Conservation (phyloP, 2,113 vertebrate genomes). For the Tachycineta bicolor region DNA sequence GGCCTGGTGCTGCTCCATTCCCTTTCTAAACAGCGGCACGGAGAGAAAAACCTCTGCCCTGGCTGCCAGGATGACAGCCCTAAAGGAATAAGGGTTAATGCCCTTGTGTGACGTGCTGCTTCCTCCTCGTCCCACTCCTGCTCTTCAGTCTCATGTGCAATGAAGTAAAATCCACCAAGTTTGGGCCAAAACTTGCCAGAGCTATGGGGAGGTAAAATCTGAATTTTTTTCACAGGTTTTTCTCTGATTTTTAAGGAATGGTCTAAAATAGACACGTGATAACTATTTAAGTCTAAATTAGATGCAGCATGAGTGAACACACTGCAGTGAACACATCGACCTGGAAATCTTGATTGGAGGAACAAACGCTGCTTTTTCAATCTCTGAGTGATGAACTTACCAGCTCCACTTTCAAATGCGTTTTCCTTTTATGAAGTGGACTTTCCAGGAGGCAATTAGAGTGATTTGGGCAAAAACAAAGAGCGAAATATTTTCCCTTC, state of each 20-base stretch:
- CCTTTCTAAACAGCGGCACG: background rate
- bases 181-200: background rate
- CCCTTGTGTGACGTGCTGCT: background rate
- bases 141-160: background rate
- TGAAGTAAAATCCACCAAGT: background rate
- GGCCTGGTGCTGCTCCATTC: background rate
- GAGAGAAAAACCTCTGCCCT: background rate
- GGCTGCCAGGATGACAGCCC: background rate
- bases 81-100: background rate
- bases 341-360: background rate
- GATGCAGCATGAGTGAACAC: background rate
- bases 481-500: conserved; percentile 56
- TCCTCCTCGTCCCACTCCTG: background rate
- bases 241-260: background rate
- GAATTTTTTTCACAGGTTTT: background rate
- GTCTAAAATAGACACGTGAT: background rate
- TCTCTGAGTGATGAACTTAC: conserved; percentile 24
- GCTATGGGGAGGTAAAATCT: background rate
- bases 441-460: conserved; percentile 61
- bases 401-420: conserved; percentile 24
- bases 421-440: conserved; percentile 45
- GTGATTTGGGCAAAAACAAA: conserved; percentile 43
- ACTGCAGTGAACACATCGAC: background rate
- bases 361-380: conserved; percentile 26
- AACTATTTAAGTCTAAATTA: conserved; percentile 22